A percentile compares a stretch with the other conserved stretches of the same genome.
These are phyloP conservation scores for Trichonephila clavata DNA, from an alignment of 1,140 invertebrate genomes.

Conservation along the genomic window DNA sequence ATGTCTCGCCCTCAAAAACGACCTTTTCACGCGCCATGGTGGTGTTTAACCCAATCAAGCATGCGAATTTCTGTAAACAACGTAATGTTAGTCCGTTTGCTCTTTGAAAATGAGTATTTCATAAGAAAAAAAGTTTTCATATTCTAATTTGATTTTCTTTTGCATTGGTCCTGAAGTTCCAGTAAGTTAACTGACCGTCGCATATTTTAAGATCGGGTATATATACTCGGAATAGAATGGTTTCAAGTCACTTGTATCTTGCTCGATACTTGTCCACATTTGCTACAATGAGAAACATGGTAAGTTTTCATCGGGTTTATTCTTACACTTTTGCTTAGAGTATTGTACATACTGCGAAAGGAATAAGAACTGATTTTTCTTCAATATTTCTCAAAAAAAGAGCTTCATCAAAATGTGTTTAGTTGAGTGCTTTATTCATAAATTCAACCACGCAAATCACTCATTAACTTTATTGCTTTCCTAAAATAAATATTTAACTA, in stretches of 20 bases:
- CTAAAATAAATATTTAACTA: too few species aligned
- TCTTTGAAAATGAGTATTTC: neutral
- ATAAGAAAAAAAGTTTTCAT: slow-evolving; percentile 7
- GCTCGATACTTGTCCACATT: slow-evolving; percentile 26
- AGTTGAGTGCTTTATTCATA: too few species aligned
- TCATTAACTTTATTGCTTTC: too few species aligned
- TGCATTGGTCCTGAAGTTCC: neutral
- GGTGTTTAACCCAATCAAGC: slow-evolving; percentile 23
- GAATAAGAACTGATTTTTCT: too few species aligned
- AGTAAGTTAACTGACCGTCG: neutral
- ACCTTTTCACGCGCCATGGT: neutral
- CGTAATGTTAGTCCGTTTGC: neutral
- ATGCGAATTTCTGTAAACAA: neutral
- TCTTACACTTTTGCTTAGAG: too few species aligned
- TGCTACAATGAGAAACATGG: neutral
- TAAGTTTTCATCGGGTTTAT: neutral
- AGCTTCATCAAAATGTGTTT: too few species aligned
- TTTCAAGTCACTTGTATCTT: slow-evolving; percentile 1
- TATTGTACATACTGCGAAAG: too few species aligned
- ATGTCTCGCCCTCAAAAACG: neutral
- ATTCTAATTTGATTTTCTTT: slow-evolving; percentile 1
- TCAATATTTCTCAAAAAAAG: too few species aligned
- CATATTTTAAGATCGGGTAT: neutral
- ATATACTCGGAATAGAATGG: neutral
- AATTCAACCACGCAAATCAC: too few species aligned